Conservation (phyloP, 2,888 invertebrate genomes). For the Hydropsyche betteni region DNA sequence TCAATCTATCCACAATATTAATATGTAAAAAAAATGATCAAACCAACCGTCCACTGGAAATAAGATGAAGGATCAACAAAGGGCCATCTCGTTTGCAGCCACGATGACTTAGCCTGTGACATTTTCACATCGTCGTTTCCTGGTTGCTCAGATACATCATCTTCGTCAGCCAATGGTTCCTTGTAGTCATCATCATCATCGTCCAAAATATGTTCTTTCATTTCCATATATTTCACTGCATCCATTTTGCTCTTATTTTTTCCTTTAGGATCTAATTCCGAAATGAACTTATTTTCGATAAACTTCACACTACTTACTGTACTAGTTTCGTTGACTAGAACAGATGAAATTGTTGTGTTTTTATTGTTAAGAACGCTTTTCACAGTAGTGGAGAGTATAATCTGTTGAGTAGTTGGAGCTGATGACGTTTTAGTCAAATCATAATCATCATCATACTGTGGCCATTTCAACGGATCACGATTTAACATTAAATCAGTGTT, state of each 20-base stretch:
- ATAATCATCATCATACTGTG: conserved; percentile 48
- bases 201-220: conserved; percentile 62
- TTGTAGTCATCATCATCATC: conserved; percentile 62
- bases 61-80: conserved; percentile 73
- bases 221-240: conserved; percentile 58
- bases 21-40: neutral
- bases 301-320: conserved; percentile 6
- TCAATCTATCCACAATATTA: neutral
- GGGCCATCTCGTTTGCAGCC: conserved; percentile 72
- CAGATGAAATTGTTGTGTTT: conserved; percentile 1
- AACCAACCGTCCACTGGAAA: conserved; percentile 73
- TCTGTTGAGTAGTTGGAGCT: neutral
- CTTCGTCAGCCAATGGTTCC: conserved; percentile 62
- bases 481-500: conserved; percentile 51
- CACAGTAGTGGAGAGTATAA: neutral
- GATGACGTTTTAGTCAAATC: conserved; percentile 46
- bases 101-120: conserved; percentile 58
- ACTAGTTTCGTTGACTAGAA: neutral
- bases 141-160: conserved; percentile 64
- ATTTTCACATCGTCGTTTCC: conserved; percentile 57
- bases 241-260: conserved; percentile 58
- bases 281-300: neutral
- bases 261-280: conserved; percentile 51
- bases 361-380: neutral
- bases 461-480: conserved; percentile 46